Conservation (phyloP, 2,888 invertebrate species). For the Epiblema foenella region DNA sequence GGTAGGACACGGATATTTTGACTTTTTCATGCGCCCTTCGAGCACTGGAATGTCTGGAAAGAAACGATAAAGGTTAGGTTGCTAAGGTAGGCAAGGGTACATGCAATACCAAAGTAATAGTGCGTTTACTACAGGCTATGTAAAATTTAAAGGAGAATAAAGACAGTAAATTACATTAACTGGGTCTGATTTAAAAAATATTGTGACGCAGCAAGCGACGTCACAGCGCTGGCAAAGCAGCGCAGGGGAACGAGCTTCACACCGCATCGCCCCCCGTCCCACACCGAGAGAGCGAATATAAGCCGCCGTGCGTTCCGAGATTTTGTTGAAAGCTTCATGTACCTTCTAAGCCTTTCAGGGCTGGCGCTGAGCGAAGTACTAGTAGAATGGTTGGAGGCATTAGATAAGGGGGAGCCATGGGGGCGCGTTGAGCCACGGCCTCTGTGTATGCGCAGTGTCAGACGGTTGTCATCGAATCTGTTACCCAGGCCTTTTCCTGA, state of each 20-base stretch:
- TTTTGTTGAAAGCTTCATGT: not conserved
- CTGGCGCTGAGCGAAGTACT: constrained; percentile 88
- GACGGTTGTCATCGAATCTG: constrained; percentile 94
- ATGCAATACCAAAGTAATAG: not conserved
- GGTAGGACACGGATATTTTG: constrained; percentile 94
- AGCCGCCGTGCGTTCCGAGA: no score
- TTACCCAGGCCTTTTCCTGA: constrained; percentile 87
- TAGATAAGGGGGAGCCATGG: constrained; percentile 88
- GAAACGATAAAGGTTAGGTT: not conserved
- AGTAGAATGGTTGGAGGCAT: constrained; percentile 88
- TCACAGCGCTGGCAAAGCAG: no score
- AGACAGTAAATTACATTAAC: not conserved
- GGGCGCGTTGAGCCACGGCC: constrained; percentile 93
- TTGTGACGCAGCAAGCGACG: no score
- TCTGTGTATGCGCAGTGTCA: constrained; percentile 95
- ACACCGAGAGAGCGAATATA: no score
- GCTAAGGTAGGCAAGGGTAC: not conserved
- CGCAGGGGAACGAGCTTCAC: no score
- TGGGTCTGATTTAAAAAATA: not conserved
- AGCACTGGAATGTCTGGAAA: constrained; percentile 85
- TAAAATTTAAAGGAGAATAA: not conserved
- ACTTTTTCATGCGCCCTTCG: constrained; percentile 90
- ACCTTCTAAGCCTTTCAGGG: constrained; percentile 85
- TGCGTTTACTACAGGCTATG: not conserved
- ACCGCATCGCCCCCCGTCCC: no score